phyloP scores from a whole-genome alignment of 1,140 invertebrate species.

The Cheumatopsyche charites region DNA sequence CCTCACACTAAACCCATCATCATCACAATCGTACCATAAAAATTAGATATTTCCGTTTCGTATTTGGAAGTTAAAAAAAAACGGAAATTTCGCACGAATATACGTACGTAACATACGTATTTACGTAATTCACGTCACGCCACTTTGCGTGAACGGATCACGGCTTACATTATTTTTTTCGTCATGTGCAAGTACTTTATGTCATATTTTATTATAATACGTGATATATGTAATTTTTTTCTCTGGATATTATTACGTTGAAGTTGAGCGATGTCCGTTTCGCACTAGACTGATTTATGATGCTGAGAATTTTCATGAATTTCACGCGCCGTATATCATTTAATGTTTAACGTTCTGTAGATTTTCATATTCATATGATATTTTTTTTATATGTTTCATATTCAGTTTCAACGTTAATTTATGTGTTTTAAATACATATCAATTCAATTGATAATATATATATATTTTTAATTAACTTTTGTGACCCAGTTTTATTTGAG shows the following conservation, averaged over 20 bases:
- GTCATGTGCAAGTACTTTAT: neutral
- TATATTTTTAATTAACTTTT: too few relatives aligned
- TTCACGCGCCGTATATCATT: neutral
- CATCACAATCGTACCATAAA: neutral
- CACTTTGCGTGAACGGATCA: constrained; percentile 6
- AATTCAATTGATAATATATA: too few relatives aligned
- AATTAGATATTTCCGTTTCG: too few relatives aligned
- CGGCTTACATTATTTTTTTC: neutral
- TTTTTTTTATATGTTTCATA: too few relatives aligned
- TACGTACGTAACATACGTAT: too few relatives aligned
- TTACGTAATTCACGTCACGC: neutral
- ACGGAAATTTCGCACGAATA: too few relatives aligned
- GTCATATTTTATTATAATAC: too few relatives aligned
- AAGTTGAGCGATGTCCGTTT: constrained; percentile 11
- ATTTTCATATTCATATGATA: neutral
- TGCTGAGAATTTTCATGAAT: neutral
- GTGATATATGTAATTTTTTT: too few relatives aligned
- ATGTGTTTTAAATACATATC: too few relatives aligned
- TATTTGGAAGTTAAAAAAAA: too few relatives aligned
- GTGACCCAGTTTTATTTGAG: too few relatives aligned
- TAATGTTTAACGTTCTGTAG: neutral
- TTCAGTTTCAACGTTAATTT: too few relatives aligned
- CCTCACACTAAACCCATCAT: neutral
- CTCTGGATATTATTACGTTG: neutral
- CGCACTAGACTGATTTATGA: neutral